Percentiles rank a stretch among this genome's conserved stretches.
These are phyloP conservation scores for Pleuronectes platessa DNA, from an alignment of 2,113 vertebrate species.

Conservation along the genomic window DNA sequence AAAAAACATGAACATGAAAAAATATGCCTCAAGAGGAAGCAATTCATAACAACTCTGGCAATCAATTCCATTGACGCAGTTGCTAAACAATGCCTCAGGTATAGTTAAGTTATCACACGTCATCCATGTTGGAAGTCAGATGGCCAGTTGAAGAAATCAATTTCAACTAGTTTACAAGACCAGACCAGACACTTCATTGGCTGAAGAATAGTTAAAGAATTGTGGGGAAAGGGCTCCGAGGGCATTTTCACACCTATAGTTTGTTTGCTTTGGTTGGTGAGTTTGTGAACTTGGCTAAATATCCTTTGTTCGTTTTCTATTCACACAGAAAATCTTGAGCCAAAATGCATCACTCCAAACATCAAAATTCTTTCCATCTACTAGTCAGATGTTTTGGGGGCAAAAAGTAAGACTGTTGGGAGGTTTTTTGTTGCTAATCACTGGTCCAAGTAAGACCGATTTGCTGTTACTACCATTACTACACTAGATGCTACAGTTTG, in stretches of 20 bases:
- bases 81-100: conserved; percentile 37
- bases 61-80: conserved; percentile 32
- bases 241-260: background rate
- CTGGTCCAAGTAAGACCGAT: background rate
- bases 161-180: conserved; percentile 11
- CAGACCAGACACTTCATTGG: conserved; percentile 8
- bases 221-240: background rate
- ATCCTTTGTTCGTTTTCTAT: background rate
- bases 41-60: conserved; percentile 59
- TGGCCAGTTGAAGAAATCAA: conserved; percentile 12
- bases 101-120: conserved; percentile 12
- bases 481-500: background rate
- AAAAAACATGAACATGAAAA: conserved; percentile 42
- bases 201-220: conserved; percentile 3
- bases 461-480: too few species aligned
- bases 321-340: background rate
- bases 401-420: background rate
- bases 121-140: conserved; percentile 42
- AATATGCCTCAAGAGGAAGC: conserved; percentile 49
- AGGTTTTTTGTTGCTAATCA: background rate
- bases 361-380: background rate
- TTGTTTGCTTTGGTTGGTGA: background rate
- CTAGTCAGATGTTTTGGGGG: background rate
- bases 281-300: background rate
- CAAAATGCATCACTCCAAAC: background rate